A percentile compares a stretch with the other conserved stretches of the same genome.
These are phyloP conservation scores for Prochilodus magdalenae DNA, from an alignment of 2,113 vertebrate genomes.

Conservation along the genomic window DNA sequence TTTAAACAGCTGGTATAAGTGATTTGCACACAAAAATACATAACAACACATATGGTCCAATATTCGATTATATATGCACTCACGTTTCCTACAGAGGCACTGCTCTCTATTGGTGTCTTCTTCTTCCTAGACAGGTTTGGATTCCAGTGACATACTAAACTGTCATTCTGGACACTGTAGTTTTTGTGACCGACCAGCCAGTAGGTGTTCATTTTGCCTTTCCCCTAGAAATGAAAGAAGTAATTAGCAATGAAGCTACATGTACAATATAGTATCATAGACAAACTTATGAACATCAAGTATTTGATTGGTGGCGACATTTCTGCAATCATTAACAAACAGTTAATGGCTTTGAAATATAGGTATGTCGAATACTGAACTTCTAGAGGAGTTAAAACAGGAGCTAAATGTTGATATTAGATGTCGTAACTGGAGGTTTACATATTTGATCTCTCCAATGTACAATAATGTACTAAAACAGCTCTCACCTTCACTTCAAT, in stretches of 20 bases:
- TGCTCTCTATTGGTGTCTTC: slow-evolving; percentile 66
- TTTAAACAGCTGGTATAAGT: too few relatives aligned
- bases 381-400: too few relatives aligned
- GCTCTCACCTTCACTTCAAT: slow-evolving; percentile 87
- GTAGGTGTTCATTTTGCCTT: slow-evolving; percentile 91
- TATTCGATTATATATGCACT: slow-evolving; percentile 47
- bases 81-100: slow-evolving; percentile 74
- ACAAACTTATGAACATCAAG: too few relatives aligned
- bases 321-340: too few relatives aligned
- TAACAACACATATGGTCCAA: neutral
- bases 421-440: too few relatives aligned
- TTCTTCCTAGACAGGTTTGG: slow-evolving; percentile 78
- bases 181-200: slow-evolving; percentile 90
- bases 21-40: too few relatives aligned
- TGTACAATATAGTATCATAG: neutral
- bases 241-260: neutral
- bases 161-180: slow-evolving; percentile 90
- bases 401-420: too few relatives aligned
- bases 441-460: neutral
- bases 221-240: slow-evolving; percentile 74
- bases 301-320: too few relatives aligned
- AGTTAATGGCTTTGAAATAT: too few relatives aligned
- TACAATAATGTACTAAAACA: neutral
- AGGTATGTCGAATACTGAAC: too few relatives aligned
- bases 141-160: slow-evolving; percentile 90